Base-by-base conservation (phyloP, 1,140 invertebrate species). In the Bombus turneri region DNA sequence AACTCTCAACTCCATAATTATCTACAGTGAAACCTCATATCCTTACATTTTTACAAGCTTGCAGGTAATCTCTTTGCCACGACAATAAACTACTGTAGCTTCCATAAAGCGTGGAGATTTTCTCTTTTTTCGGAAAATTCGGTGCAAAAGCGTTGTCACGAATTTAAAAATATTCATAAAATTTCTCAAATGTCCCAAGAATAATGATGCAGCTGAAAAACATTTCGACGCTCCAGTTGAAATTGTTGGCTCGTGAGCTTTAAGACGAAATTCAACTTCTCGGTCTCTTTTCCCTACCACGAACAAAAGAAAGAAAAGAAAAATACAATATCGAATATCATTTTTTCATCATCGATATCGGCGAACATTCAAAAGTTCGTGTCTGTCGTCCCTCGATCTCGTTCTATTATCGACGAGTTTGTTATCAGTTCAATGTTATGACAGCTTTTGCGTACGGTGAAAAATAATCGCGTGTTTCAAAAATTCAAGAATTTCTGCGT, bases 401-500 rank as follows among this genome's bases (percentile, higher is more conserved):
- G 13, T 18, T 43, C 77, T 68, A 31, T 68, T 79, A 15, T 47
- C 9, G 34, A 34, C 62, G 0, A 3, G 9, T 12, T 31, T 41
- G 62, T 79, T 66, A 79, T 79, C 77, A n/a, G 22, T 9, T 10
- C 8, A 3, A 66, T 79, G 41, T 68, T 80, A 68, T 68, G 28
- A 80, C 77, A 80, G 77, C 10, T 34, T 80, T 13, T 13, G 13
- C 18, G 18, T 31, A 28, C 12, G 22, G 8, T 3, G 18, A 22
- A 37, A 47, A 37, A 53, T 53, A 37, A 78, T 25, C 3, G 28
- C 6, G 15, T 69, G 4, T 41, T 28, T 1, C 1, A 2, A 37
- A 31, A 2, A 37, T 57, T 28, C 3, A 57, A 37, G 2, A 37
- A 37, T 76, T 57, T n/a, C 12, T 9, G 12, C 22, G 12, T 53